A percentile compares a stretch with the other conserved stretches of the same genome.
Evolutionary conservation across 1,140 invertebrate genomes (phyloP).

Genomic region (Charaxes varanes): DNA sequence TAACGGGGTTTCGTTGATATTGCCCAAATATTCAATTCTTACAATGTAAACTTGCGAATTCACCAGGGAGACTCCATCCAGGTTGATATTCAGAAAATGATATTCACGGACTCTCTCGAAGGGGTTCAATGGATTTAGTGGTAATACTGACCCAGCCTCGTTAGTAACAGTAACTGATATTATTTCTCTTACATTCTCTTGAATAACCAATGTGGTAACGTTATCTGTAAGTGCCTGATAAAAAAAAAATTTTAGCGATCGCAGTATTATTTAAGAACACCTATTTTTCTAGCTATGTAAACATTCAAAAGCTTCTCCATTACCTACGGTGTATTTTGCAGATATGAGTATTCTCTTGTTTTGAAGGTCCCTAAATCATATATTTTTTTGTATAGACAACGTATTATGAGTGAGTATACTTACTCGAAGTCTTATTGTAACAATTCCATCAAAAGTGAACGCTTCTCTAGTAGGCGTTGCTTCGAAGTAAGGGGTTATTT

Average conservation of each 20-base stretch:
- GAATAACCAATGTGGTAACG: conserved; percentile 34
- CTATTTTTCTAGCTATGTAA: no score
- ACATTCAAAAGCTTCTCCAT: no score
- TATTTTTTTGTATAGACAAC: no score
- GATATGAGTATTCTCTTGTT: no score
- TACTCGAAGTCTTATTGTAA: conserved; percentile 70
- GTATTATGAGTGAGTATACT: no score
- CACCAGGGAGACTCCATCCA: conserved; percentile 35
- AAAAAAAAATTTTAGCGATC: not conserved
- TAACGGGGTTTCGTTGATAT: conserved; percentile 63
- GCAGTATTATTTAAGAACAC: not conserved
- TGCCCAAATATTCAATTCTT: conserved; percentile 44
- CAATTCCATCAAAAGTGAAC: conserved; percentile 77
- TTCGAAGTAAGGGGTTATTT: conserved; percentile 75
- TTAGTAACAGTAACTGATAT: conserved; percentile 29
- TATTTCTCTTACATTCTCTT: conserved; percentile 58
- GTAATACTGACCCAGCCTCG: conserved; percentile 16
- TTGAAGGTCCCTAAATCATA: no score
- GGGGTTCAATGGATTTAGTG: conserved; percentile 21
- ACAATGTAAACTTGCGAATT: conserved; percentile 34
- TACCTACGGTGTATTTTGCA: no score
- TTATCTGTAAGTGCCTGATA: conserved; percentile 40
- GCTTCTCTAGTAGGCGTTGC: conserved; percentile 49
- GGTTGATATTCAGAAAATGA: conserved; percentile 49
- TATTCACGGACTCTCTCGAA: conserved; percentile 42